Conservation (phyloP, 2,797 vertebrate species). For the Chelidonichthys spinosus region DNA sequence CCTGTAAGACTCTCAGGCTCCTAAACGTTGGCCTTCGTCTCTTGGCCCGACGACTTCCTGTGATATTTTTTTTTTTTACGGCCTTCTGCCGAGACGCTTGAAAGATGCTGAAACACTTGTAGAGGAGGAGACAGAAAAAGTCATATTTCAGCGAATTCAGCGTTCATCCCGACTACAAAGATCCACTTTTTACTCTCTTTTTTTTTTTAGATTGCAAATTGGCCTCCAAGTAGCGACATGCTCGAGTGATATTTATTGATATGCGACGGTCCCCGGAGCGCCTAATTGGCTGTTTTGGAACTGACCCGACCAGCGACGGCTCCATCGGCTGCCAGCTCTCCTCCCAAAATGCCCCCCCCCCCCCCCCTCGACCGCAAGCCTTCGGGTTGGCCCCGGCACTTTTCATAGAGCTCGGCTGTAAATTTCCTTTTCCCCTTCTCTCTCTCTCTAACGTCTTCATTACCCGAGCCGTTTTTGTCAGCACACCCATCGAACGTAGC, state of each 20-base stretch:
- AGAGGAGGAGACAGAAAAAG: conserved; percentile 21
- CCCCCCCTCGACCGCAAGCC: conserved; percentile 60
- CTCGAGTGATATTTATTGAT: conserved; percentile 74
- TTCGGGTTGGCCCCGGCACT: conserved; percentile 59
- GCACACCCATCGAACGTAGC: conserved; percentile 84
- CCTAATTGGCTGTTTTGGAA: conserved; percentile 77
- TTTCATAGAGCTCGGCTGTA: conserved; percentile 70
- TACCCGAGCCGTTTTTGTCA: conserved; percentile 80
- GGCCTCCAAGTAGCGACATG: conserved; percentile 66
- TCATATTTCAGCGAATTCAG: conserved; percentile 50
- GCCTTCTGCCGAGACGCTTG: conserved; percentile 56
- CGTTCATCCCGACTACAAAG: conserved; percentile 34
- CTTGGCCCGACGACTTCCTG: conserved; percentile 53
- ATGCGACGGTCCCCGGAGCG: conserved; percentile 55
- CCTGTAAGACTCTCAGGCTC: conserved; percentile 52
- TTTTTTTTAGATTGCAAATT: conserved; percentile 32
- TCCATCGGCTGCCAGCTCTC: conserved; percentile 68
- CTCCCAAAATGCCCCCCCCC: conserved; percentile 64
- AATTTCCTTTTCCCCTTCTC: conserved; percentile 62
- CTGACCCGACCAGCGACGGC: conserved; percentile 69
- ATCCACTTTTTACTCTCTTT: conserved; percentile 54
- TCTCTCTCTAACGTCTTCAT: conserved; percentile 76
- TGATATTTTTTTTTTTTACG: conserved; percentile 46
- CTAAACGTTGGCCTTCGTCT: conserved; percentile 39
- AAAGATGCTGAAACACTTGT: conserved; percentile 54